Conservation (phyloP, 2,113 vertebrate species). For the Chamaetylas fuelleborni region DNA sequence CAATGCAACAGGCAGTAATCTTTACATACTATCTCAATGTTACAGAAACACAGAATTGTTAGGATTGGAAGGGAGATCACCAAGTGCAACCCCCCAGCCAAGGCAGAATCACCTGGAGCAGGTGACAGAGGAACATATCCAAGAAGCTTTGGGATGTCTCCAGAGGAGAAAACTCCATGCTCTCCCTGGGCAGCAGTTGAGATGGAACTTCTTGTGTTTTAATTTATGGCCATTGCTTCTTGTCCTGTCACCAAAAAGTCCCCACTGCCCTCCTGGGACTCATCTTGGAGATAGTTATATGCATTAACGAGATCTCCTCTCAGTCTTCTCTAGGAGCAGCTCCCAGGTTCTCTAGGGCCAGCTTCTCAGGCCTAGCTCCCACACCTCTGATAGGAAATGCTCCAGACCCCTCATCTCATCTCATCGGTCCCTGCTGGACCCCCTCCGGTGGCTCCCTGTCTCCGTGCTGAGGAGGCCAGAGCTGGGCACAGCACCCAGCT, state of each 20-base stretch:
- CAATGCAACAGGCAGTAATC: accelerated
- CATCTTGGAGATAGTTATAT: background rate
- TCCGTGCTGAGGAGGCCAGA: too few species aligned
- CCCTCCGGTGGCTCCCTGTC: too few species aligned
- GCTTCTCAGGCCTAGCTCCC: too few species aligned
- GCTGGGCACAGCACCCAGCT: background rate
- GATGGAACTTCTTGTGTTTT: background rate
- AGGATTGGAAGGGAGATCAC: background rate
- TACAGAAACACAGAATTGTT: background rate
- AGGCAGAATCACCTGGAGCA: background rate
- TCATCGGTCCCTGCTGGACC: background rate
- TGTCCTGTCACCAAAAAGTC: background rate
- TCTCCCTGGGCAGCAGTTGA: too few species aligned
- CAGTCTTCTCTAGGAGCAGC: background rate
- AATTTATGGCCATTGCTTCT: background rate
- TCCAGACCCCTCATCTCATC: background rate
- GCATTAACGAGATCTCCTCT: background rate
- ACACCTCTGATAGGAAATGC: background rate
- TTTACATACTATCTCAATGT: accelerated
- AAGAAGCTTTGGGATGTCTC: background rate
- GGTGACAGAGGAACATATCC: background rate
- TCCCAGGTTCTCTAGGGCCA: too few species aligned
- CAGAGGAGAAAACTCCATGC: background rate
- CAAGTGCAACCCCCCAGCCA: background rate
- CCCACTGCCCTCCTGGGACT: background rate